phyloP scores from a whole-genome alignment of 2,888 invertebrate genomes.

The Caenorhabditis macrosperma region DNA sequence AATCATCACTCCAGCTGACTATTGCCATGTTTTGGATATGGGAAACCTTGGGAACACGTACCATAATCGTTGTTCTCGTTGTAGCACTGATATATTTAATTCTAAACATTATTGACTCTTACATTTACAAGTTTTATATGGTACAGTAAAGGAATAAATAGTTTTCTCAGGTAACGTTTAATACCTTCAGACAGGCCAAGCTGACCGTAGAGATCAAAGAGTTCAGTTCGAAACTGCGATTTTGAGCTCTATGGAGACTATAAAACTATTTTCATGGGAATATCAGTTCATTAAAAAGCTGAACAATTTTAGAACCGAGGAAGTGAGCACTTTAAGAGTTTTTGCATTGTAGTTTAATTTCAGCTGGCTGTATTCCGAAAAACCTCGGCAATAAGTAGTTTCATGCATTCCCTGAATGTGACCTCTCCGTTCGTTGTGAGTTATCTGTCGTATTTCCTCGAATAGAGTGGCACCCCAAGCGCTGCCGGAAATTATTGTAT shows the following conservation, averaged over 20 bases:
- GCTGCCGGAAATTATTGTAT: too few relatives aligned
- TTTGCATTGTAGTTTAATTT: background rate
- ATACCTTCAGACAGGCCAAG: conserved; percentile 45
- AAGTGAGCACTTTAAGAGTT: conserved; percentile 6
- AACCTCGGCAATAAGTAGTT: conserved; percentile 45
- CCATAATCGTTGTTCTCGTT: conserved; percentile 53
- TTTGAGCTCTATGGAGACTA: conserved; percentile 48
- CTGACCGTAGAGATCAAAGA: conserved; percentile 52
- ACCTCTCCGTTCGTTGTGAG: conserved; percentile 62
- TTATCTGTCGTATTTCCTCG: too few relatives aligned
- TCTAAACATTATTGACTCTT: conserved; percentile 55
- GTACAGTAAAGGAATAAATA: conserved; percentile 10
- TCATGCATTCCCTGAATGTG: conserved; percentile 60
- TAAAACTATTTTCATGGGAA: conserved; percentile 56
- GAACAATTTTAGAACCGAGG: conserved; percentile 30
- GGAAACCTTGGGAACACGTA: conserved; percentile 58
- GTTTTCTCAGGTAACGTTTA: background rate
- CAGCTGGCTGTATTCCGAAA: conserved; percentile 39
- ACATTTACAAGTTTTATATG: conserved; percentile 20
- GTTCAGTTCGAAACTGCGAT: conserved; percentile 61
- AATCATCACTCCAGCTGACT: too few relatives aligned
- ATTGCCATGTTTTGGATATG: conserved; percentile 62
- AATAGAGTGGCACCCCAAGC: too few relatives aligned
- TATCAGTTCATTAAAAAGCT: conserved; percentile 37
- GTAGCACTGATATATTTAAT: conserved; percentile 48